Evolutionary conservation across 1,140 invertebrate species (phyloP), one percentile per base, ranked within the genome.

Genomic region (Ephestia elutella): DNA sequence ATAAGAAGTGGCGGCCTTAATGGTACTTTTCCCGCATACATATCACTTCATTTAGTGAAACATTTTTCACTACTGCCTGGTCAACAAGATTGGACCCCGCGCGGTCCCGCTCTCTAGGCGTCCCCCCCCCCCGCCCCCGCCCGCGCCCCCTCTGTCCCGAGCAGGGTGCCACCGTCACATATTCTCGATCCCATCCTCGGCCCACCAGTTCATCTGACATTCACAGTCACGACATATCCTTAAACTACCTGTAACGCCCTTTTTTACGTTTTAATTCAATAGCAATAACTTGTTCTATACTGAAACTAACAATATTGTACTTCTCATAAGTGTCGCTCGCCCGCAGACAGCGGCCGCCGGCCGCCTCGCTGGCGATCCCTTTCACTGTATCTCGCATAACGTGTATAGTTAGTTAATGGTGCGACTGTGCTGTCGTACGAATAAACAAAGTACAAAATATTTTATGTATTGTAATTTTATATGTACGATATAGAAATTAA

Each of bases 371-470:
- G 30, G 30, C 58, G 55, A 61, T 65, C 50, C 54, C 11, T 56
- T 64, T 63, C 58, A 59, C 66, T 67, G 70, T n/a, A n/a, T 70
- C 67, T 70, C 71, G 60, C 71, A 67, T 63, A 50, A 55, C 49
- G 54, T 70, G 65, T 80, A 70, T 79, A 83, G 72, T 79, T 80
- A 80, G 73, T 78, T 75, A 71, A 80, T 71, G 61, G 73, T 86
- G 66, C 79, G 82, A 74, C 75, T 62, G 59, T 69, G 65, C 66
- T 70, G 80, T 80, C 85, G 80, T 81, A 66, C 75, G 70, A 71
- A 71, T 79, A 72, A 82, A 78, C 70, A 83, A 86, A 88, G 86
- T 88, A 88, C 86, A 88, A 88, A 87, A 85, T 87, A 87, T 85
- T 84, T 85, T 86, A 86, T 87, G 82, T 85, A 82, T 81, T 73